A percentile compares a stretch with the other conserved stretches of the same genome.
Evolutionary conservation across 2,888 invertebrate genomes (phyloP).

Genomic region (Thalpophila matura): DNA sequence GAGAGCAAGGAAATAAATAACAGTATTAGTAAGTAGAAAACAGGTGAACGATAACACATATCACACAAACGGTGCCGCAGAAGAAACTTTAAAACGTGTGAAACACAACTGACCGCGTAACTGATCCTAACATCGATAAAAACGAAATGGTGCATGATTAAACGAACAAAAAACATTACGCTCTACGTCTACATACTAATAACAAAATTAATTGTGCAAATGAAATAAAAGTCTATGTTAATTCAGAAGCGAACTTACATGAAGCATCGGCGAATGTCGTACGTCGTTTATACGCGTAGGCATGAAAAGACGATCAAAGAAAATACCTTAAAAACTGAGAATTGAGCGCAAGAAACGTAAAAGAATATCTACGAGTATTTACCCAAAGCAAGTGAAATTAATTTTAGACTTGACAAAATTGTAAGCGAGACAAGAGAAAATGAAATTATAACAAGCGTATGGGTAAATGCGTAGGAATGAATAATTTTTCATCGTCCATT

Average conservation of each 20-base stretch:
- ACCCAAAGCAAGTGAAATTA: constrained; percentile 78
- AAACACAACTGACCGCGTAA: constrained; percentile 54
- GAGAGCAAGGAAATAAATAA: constrained; percentile 80
- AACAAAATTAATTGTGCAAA: constrained; percentile 82
- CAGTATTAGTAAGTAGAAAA: constrained; percentile 78
- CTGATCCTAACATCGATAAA: constrained; percentile 69
- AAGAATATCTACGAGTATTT: constrained; percentile 77
- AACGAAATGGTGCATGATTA: constrained; percentile 88
- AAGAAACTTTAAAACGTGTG: constrained; percentile 66
- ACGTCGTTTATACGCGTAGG: constrained; percentile 83
- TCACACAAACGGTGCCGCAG: constrained; percentile 74
- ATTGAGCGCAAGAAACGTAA: constrained; percentile 78
- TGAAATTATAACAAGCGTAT: constrained; percentile 76
- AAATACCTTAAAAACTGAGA: constrained; percentile 86
- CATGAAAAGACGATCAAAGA: constrained; percentile 87
- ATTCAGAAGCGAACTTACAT: constrained; percentile 86
- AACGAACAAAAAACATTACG: constrained; percentile 74
- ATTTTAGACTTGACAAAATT: constrained; percentile 72
- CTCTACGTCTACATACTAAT: constrained; percentile 80
- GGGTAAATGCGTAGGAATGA: constrained; percentile 68
- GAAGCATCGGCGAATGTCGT: constrained; percentile 85
- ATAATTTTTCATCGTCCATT: constrained; percentile 54
- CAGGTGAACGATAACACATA: constrained; percentile 58
- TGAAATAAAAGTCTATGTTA: constrained; percentile 74
- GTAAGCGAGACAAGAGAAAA: constrained; percentile 73